These are phyloP conservation scores for Choloepus didactylus DNA, from an alignment of 2,797 vertebrate species.

Conservation along the genomic window DNA sequence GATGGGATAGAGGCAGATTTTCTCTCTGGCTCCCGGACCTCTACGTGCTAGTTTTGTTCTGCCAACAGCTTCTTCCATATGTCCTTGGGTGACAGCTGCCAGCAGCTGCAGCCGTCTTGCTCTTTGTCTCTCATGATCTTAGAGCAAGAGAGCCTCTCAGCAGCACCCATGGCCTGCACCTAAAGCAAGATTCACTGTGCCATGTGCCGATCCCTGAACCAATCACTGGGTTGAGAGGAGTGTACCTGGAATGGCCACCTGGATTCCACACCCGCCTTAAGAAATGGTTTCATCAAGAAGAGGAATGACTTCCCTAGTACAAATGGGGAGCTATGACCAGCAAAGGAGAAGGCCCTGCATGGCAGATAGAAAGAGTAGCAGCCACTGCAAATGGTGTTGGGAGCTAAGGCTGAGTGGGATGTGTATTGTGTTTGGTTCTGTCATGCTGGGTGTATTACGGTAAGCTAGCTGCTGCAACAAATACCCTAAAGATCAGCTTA, in stretches of 20 bases:
- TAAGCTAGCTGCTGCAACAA: not conserved
- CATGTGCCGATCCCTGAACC: not conserved
- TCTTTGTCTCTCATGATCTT: not conserved
- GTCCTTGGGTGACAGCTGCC: not conserved
- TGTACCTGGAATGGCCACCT: not conserved
- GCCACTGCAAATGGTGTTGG: not conserved
- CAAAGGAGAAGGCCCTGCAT: not conserved
- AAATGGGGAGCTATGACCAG: not conserved
- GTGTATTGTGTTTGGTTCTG: not conserved
- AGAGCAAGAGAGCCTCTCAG: not conserved
- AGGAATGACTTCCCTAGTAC: not conserved
- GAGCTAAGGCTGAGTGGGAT: not conserved
- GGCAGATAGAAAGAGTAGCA: not conserved
- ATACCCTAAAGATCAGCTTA: not conserved
- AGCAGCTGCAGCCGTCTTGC: not conserved
- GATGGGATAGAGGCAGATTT: not conserved
- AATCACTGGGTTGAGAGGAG: not conserved
- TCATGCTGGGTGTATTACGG: not conserved
- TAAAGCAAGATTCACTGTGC: not conserved
- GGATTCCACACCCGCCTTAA: not conserved
- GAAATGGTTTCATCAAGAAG: slow-evolving; percentile 31
- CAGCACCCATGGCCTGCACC: not conserved
- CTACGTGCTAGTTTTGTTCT: not conserved
- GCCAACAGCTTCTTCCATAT: not conserved
- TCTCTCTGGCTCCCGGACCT: not conserved